Percentiles rank a stretch among this genome's conserved stretches.
These are phyloP conservation scores for Petrocephalus schoutedeni DNA, from an alignment of 2,797 vertebrate genomes.

Conservation along the genomic window DNA sequence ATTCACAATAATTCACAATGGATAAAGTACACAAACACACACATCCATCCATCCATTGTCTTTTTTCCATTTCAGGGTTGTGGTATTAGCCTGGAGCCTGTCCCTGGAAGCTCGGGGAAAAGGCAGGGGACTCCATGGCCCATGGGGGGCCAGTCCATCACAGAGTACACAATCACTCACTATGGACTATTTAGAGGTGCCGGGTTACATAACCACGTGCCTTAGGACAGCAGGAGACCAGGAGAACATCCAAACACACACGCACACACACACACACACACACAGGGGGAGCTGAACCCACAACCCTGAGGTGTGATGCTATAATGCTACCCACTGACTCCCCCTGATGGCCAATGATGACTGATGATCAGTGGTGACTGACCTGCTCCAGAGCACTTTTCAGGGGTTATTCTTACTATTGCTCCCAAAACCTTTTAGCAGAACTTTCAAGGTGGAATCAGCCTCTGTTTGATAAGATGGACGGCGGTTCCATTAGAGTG, in stretches of 20 bases:
- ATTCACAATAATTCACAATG: background rate
- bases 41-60: background rate
- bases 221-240: background rate
- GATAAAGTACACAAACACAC: background rate
- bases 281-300: background rate
- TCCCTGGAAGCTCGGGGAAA: background rate
- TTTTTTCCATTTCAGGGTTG: background rate
- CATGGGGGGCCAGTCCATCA: background rate
- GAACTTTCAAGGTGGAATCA: background rate
- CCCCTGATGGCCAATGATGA: background rate
- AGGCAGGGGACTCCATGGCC: background rate
- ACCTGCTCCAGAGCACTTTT: background rate
- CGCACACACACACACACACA: background rate
- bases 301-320: background rate
- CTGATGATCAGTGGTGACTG: no score
- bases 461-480: background rate
- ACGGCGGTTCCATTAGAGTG: constrained; percentile 1
- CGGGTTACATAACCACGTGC: background rate
- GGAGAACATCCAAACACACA: background rate
- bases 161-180: background rate
- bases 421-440: background rate
- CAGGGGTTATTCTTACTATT: background rate
- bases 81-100: background rate
- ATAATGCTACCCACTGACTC: background rate
- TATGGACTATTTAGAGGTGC: background rate